phyloP scores from a whole-genome alignment of 2,113 vertebrate species.

The Albula goreensis region DNA sequence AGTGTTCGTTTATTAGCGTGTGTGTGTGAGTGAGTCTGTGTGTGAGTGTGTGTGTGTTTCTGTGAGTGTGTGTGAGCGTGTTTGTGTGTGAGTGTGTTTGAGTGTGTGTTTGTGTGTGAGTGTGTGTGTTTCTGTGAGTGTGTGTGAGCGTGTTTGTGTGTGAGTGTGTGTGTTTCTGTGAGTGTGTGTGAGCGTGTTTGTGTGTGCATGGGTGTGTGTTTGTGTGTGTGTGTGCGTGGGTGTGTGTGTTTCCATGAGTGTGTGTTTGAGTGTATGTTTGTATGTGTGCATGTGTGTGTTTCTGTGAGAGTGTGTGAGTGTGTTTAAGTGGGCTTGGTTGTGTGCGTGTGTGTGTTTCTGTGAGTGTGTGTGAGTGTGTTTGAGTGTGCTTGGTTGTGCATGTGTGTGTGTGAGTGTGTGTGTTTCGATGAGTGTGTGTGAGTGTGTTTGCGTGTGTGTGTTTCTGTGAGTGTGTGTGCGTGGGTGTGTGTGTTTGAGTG shows the following conservation, averaged over 20 bases:
- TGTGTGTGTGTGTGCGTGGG: not conserved
- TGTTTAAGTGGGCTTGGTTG: no score
- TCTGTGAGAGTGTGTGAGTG: not conserved
- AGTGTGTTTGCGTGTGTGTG: not conserved
- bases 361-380: not conserved
- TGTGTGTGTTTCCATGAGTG: no score
- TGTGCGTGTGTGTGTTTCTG: not conserved
- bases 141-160: not conserved
- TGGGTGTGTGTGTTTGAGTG: not conserved
- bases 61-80: not conserved
- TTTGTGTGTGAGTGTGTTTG: not conserved
- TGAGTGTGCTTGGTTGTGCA: not conserved
- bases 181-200: not conserved
- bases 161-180: not conserved
- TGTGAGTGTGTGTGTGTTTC: not conserved
- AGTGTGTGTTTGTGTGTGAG: not conserved
- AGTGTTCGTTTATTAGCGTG: conserved; percentile 61
- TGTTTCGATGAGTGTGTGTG: no score
- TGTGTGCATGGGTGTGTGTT: not conserved
- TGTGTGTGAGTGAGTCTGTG: conserved; percentile 20
- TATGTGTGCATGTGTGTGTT: not conserved
- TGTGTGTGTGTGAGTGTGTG: not conserved
- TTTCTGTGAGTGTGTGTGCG: no score
- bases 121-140: not conserved
- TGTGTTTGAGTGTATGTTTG: not conserved